A percentile compares a stretch with the other conserved stretches of the same genome.
Evolutionary conservation across 1,140 invertebrate genomes (phyloP).

Genomic region (Charaxes varanes): DNA sequence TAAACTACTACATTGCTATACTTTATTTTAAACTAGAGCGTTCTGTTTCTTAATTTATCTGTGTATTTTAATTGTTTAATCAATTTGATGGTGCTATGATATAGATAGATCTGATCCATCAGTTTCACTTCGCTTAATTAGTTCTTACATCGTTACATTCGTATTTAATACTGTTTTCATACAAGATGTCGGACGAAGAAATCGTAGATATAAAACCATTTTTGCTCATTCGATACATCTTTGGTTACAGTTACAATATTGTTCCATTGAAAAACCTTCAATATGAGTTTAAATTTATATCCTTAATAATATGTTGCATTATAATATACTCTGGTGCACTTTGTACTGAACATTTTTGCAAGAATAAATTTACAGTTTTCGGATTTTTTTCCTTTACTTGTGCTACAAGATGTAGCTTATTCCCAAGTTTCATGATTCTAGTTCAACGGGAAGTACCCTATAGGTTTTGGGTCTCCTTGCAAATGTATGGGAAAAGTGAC

Average conservation of each 20-base stretch:
- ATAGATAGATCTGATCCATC: background rate
- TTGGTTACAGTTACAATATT: background rate
- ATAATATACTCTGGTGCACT: background rate
- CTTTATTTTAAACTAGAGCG: no score
- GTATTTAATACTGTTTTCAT: background rate
- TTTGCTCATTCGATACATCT: background rate
- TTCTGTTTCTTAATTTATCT: no score
- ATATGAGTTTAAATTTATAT: background rate
- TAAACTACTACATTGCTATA: no score
- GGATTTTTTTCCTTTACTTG: no score
- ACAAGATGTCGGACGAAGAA: background rate
- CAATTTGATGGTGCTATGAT: no score
- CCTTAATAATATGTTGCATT: background rate
- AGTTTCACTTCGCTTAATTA: background rate
- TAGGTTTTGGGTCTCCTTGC: no score
- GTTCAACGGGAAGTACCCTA: no score
- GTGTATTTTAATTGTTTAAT: no score
- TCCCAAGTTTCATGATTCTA: no score
- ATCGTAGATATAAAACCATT: background rate
- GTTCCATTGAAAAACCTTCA: background rate
- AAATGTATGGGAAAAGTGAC: no score
- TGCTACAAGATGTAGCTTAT: no score
- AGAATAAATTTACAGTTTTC: no score
- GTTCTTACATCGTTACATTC: background rate
- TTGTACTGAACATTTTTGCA: background rate